Percentiles rank a stretch among this genome's conserved stretches.
Conservation (phyloP, 2,113 vertebrate genomes). For the Chiloscyllium plagiosum region DNA sequence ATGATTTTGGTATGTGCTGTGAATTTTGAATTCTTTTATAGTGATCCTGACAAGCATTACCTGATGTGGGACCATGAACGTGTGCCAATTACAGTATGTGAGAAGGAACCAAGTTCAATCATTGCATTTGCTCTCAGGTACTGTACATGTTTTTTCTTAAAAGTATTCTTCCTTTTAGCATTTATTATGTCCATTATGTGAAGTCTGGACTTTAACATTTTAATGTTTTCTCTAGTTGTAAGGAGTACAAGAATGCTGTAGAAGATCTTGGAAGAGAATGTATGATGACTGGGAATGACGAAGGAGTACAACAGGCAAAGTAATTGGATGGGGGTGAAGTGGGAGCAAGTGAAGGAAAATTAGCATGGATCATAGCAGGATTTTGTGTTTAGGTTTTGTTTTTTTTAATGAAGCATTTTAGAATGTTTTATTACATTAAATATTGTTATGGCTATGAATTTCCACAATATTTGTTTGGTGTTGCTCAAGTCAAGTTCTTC, state of each 20-base stretch:
- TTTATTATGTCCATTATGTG: background rate
- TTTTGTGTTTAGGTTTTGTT: background rate
- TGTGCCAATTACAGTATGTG: slow-evolving; percentile 92
- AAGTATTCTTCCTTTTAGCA: background rate
- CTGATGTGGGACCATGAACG: slow-evolving; percentile 95
- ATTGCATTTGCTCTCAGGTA: slow-evolving; percentile 98
- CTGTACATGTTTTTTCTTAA: background rate
- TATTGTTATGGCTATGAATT: background rate
- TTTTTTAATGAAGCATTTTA: background rate
- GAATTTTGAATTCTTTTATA: slow-evolving; percentile 48
- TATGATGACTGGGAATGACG: slow-evolving; percentile 63
- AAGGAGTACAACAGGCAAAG: slow-evolving; percentile 49
- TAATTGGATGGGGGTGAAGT: background rate
- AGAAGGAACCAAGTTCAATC: slow-evolving; percentile 94
- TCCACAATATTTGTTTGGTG: background rate
- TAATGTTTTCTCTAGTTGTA: slow-evolving; percentile 65
- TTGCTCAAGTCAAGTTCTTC: background rate
- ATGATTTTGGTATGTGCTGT: background rate
- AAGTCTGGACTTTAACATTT: background rate
- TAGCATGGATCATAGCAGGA: background rate
- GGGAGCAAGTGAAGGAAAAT: background rate
- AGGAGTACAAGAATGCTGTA: slow-evolving; percentile 89
- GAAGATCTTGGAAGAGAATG: slow-evolving; percentile 81
- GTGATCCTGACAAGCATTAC: slow-evolving; percentile 96
- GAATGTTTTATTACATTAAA: background rate